Evolutionary conservation across 2,888 invertebrate genomes (phyloP).

Genomic region (Dorcus parallelipipedus): DNA sequence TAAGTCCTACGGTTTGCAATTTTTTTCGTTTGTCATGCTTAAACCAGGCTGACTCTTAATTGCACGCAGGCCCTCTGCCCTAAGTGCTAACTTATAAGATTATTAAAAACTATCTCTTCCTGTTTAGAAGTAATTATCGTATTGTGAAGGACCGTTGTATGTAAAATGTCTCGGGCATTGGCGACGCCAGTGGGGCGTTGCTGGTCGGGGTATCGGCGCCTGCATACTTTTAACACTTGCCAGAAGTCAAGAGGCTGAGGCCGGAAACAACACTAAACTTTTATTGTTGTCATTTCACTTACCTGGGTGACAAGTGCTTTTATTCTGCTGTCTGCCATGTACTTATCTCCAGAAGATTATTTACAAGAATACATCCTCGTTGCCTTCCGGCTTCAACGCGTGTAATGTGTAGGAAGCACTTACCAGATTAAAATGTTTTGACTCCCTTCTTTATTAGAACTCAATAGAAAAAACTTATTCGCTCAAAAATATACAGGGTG

Average conservation of each 20-base stretch:
- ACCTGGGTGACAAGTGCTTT: slow-evolving; percentile 1
- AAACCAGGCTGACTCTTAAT: no score
- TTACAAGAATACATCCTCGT: background rate
- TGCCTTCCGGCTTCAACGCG: background rate
- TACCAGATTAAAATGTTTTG: no score
- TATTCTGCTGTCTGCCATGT: background rate
- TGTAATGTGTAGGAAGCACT: no score
- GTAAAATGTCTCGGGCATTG: background rate
- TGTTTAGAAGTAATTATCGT: no score
- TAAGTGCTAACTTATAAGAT: no score
- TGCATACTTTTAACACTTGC: slow-evolving; percentile 9
- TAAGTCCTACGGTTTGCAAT: no score
- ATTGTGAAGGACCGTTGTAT: background rate
- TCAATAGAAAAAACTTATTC: no score
- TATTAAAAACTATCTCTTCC: no score
- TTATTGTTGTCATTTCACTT: slow-evolving; percentile 6
- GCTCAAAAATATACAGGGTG: no score
- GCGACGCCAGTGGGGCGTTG: slow-evolving; percentile 6
- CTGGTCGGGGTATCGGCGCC: slow-evolving; percentile 3
- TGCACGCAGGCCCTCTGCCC: no score
- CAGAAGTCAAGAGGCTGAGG: slow-evolving; percentile 2
- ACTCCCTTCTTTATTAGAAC: no score
- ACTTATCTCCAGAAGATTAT: background rate
- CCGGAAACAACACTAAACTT: slow-evolving; percentile 7
- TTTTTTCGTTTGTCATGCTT: no score